phyloP scores from a whole-genome alignment of 2,797 vertebrate species.

The Thaleichthys pacificus region DNA sequence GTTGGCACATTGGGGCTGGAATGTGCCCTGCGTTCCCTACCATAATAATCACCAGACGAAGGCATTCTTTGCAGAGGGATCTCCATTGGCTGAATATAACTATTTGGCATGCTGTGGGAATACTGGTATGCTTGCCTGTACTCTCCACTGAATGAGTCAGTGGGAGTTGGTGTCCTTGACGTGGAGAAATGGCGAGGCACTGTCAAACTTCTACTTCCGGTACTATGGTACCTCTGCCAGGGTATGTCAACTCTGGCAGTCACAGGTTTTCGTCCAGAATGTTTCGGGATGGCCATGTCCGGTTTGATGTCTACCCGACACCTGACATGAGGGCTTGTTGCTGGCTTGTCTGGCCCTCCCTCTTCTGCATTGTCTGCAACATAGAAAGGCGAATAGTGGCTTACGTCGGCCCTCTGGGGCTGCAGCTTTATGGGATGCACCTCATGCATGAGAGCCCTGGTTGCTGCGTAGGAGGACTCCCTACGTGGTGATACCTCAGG shows the following conservation, averaged over 20 bases:
- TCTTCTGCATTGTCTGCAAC: conserved; percentile 77
- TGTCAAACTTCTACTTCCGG: conserved; percentile 76
- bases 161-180: conserved; percentile 88
- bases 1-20: conserved; percentile 80
- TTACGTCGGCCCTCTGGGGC: conserved; percentile 85
- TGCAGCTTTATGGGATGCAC: conserved; percentile 94
- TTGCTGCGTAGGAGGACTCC: conserved; percentile 76
- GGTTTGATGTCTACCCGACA: conserved; percentile 96
- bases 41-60: conserved; percentile 76
- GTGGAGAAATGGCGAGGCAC: conserved; percentile 83
- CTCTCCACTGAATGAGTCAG: conserved; percentile 85
- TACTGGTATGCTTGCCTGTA: conserved; percentile 78
- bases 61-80: conserved; percentile 77
- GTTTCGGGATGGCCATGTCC: conserved; percentile 80
- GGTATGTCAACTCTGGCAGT: conserved; percentile 67
- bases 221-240: conserved; percentile 77
- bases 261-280: conserved; percentile 71
- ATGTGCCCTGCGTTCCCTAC: conserved; percentile 82
- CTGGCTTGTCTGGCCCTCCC: conserved; percentile 66
- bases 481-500: conserved; percentile 80
- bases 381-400: conserved; percentile 85
- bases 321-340: conserved; percentile 87
- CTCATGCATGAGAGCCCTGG: conserved; percentile 83
- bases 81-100: conserved; percentile 75
- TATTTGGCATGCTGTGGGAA: conserved; percentile 78